Conservation (phyloP, 92 coral and sea anemone genomes). For the Phenganax stokvisi region DNA sequence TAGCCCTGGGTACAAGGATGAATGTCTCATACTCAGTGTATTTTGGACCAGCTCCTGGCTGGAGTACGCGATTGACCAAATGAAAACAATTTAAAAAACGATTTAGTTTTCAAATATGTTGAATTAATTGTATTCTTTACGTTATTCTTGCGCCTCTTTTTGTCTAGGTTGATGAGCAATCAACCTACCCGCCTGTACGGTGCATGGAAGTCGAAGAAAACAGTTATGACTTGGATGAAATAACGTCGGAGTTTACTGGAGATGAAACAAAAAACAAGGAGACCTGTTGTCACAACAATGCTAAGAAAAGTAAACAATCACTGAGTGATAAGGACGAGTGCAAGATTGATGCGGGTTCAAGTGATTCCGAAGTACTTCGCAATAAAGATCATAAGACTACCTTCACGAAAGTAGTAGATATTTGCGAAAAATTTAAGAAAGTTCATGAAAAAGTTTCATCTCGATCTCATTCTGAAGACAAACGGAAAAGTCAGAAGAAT, state of each 20-base stretch:
- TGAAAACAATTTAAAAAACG: no score
- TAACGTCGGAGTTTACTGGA: conserved; percentile 72
- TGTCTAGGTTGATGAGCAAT: conserved; percentile 18
- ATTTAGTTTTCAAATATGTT: no score
- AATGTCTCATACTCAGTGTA: no score
- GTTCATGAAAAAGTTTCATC: not conserved
- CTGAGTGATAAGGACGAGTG: not conserved
- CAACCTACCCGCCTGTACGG: not conserved
- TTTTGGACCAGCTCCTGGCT: no score
- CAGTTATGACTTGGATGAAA: conserved; percentile 63
- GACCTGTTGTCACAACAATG: not conserved
- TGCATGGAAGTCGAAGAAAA: conserved; percentile 37
- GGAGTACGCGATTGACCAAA: no score
- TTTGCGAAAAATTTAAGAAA: conserved; percentile 17
- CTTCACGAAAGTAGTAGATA: conserved; percentile 14
- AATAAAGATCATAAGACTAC: not conserved
- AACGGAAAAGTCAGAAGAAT: conserved; percentile 40
- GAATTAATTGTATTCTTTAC: not conserved
- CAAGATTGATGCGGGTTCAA: conserved; percentile 1
- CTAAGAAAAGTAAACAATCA: not conserved
- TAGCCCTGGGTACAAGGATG: no score
- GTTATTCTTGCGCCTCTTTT: not conserved
- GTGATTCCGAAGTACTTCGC: not conserved
- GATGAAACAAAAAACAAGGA: conserved; percentile 32
- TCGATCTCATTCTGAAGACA: conserved; percentile 21